Evolutionary conservation across 2,113 vertebrate species (phyloP).

Genomic region (Campylorhamphus procurvoides): DNA sequence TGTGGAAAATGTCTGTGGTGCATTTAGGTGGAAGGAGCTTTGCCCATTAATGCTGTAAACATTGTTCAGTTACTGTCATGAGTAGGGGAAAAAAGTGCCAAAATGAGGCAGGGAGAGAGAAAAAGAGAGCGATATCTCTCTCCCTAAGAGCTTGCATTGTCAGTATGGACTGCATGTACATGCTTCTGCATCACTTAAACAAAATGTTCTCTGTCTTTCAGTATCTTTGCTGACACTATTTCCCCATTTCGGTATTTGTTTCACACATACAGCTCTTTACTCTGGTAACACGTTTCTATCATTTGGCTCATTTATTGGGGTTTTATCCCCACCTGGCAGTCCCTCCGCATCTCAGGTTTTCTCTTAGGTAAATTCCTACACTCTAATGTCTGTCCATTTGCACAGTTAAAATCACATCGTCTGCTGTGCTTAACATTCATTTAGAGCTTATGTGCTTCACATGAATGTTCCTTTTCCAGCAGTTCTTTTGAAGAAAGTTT

Average conservation of each 20-base stretch:
- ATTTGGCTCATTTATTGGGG: constrained; percentile 6
- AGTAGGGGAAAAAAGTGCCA: neutral
- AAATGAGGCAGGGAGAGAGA: neutral
- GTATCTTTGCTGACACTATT: neutral
- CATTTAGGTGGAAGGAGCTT: neutral
- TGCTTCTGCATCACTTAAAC: neutral
- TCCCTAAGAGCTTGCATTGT: neutral
- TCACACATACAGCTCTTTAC: neutral
- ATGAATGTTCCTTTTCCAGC: constrained; percentile 72
- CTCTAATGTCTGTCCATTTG: constrained; percentile 73
- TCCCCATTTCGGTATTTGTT: constrained; percentile 26
- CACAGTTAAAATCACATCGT: constrained; percentile 60
- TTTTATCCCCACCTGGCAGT: neutral
- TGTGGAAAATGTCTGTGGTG: neutral
- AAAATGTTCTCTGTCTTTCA: neutral
- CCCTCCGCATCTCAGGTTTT: neutral
- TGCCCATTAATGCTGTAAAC: neutral
- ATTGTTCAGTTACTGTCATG: neutral
- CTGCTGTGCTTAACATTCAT: constrained; percentile 51
- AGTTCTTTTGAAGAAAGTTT: constrained; percentile 81
- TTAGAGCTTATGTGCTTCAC: constrained; percentile 72
- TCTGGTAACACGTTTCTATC: neutral
- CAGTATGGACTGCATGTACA: neutral
- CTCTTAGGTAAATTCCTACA: constrained; percentile 59
- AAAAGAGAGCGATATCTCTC: neutral